Evolutionary conservation across 1,140 invertebrate genomes (phyloP), one percentile per base, ranked within the genome.

Genomic region (Mylabris phalerata): DNA sequence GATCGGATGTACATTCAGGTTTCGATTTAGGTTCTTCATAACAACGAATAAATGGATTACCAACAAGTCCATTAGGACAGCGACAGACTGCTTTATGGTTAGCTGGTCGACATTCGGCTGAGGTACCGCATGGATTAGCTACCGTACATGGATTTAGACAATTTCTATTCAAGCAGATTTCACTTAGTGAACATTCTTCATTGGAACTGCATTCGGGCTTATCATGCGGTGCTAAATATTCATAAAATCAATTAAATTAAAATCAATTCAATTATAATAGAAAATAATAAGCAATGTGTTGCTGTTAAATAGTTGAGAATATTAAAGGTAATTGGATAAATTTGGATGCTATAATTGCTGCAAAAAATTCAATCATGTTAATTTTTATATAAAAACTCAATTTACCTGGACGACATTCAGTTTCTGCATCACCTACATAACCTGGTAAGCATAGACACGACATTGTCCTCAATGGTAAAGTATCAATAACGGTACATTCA

Each of bases 381-480:
- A 55, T 3, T 24, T 2, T 27, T 6, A 27, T 10, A 10, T 38
- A 19, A 46, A 5, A 58, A 3, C 25, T 51, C 9, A 43, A 9
- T 55, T 75, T 83, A 91, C 90, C 85, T 80, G 79, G 80, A 67
- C 79, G 82, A 73, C 91, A 94, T 73, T 87, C 83, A 50, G 87
- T 81, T 62, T 91, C 89, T 7, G 91, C 90, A 72, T 93, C 89
- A 59, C 91, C 91, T 60, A 85, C 80, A 71, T 83, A 90, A 50
- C 89, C 90, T 50, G 82, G 84, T 48, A 87, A 78, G 71, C 92
- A 95, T 68, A 88, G 82, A 71, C 92, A 95, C 44, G 89, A 83
- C 83, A 94, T 90, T 11, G 90, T 92, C 62, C 90, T 81, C 73
- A 92, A 80, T 3, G 92, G 92, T 55, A 93, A 72, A 2, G 89